These are phyloP conservation scores for Euspilapteryx auroguttella DNA, from an alignment of 2,888 invertebrate genomes.

Conservation along the genomic window DNA sequence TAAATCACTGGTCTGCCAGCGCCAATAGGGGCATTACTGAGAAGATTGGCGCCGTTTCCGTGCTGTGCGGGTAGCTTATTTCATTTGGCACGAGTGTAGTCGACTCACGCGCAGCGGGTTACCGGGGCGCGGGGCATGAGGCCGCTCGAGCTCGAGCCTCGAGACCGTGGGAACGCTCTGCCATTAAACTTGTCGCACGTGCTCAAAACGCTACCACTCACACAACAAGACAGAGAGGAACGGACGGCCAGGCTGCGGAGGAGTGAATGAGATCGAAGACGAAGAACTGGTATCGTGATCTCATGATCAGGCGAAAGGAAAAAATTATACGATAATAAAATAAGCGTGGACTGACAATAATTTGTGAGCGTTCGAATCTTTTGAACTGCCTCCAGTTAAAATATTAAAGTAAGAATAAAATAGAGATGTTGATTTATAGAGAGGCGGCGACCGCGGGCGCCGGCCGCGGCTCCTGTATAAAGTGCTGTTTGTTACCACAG, in stretches of 20 bases:
- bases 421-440: constrained; percentile 47
- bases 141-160: constrained; percentile 18
- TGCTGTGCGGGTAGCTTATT: constrained; percentile 51
- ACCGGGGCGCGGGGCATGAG: constrained; percentile 12
- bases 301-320: constrained; percentile 19
- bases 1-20: no score
- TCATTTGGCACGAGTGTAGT: constrained; percentile 35
- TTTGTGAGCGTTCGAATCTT: constrained; percentile 49
- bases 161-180: constrained; percentile 58
- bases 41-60: no score
- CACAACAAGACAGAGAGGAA: constrained; percentile 26
- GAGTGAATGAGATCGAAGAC: constrained; percentile 13
- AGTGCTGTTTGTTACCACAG: constrained; percentile 31
- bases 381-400: constrained; percentile 24
- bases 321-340: constrained; percentile 36
- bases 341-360: constrained; percentile 44
- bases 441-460: constrained; percentile 15
- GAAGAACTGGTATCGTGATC: no score
- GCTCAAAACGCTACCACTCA: constrained; percentile 43
- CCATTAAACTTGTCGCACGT: constrained; percentile 61
- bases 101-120: constrained; percentile 33
- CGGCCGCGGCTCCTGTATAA: no score
- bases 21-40: no score
- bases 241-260: constrained; percentile 11
- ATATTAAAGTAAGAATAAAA: constrained; percentile 41